Evolutionary conservation across 2,113 vertebrate species (phyloP).

Genomic region (Scopus umbretta): DNA sequence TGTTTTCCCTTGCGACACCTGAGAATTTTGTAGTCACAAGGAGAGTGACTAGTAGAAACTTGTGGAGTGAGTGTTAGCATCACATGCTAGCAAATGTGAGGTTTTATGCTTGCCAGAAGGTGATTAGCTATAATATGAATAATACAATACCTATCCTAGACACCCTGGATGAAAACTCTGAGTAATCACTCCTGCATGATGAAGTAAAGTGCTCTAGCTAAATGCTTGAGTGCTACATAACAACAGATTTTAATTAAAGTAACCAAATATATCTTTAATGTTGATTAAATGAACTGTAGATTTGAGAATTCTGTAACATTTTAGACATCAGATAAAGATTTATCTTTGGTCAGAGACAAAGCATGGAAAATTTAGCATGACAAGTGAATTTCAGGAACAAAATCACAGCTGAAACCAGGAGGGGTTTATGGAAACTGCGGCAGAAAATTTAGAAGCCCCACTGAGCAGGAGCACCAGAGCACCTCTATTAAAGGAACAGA

Average conservation of each 20-base stretch:
- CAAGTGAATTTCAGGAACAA: neutral
- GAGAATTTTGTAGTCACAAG: neutral
- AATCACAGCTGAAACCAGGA: neutral
- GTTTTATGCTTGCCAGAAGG: neutral
- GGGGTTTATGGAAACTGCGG: neutral
- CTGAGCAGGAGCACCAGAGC: neutral
- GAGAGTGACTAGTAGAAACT: neutral
- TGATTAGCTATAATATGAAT: slow-evolving; percentile 22
- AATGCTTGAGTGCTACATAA: neutral
- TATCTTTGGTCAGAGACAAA: neutral
- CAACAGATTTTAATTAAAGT: slow-evolving; percentile 40
- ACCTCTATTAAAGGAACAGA: neutral
- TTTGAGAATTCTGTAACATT: neutral
- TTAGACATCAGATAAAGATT: neutral
- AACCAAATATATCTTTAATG: slow-evolving; percentile 41
- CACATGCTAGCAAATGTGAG: neutral
- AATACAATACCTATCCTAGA: slow-evolving; percentile 16
- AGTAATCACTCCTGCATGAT: slow-evolving; percentile 9
- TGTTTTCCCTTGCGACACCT: neutral
- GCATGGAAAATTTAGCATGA: neutral
- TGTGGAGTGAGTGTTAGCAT: neutral
- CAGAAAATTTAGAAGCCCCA: neutral
- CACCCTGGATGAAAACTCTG: neutral
- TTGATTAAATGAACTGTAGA: slow-evolving; percentile 20
- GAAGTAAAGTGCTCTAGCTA: neutral